Percentiles rank a stretch among this genome's conserved stretches.
Evolutionary conservation across 2,888 invertebrate species (phyloP).

Genomic region (Hirtodrosophila histrioides): DNA sequence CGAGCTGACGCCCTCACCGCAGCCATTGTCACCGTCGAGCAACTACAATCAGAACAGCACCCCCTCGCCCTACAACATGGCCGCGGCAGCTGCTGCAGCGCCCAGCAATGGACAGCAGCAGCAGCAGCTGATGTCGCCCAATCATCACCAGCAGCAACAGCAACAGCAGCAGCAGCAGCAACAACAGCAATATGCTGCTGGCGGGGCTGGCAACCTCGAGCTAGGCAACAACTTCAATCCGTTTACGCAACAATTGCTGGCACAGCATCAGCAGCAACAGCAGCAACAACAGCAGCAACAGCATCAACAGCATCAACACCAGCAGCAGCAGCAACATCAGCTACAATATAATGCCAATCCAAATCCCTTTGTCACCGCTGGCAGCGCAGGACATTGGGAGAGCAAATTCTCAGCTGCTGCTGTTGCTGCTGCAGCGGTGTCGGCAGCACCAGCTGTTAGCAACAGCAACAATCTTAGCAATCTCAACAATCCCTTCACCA

Average conservation of each 20-base stretch:
- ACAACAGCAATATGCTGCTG: conserved; percentile 57
- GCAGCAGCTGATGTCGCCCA: conserved; percentile 70
- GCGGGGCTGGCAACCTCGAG: conserved; percentile 45
- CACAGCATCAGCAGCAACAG: conserved; percentile 62
- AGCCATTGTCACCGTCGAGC: conserved; percentile 82
- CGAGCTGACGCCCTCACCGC: conserved; percentile 83
- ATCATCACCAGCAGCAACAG: conserved; percentile 67
- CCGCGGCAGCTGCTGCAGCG: conserved; percentile 44
- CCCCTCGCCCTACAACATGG: conserved; percentile 82
- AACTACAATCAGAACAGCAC: conserved; percentile 81
- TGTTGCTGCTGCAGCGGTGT: conserved; percentile 51
- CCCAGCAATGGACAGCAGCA: conserved; percentile 63
- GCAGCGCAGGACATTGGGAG: conserved; percentile 59
- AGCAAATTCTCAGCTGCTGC: conserved; percentile 66
- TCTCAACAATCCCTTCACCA: conserved; percentile 75
- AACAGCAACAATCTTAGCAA: conserved; percentile 73
- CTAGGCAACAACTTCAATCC: conserved; percentile 62
- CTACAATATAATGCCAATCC: conserved; percentile 67
- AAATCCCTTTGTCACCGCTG: conserved; percentile 67
- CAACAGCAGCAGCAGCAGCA: conserved; percentile 59
- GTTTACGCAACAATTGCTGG: conserved; percentile 64
- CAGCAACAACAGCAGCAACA: conserved; percentile 58
- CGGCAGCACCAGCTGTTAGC: conserved; percentile 30
- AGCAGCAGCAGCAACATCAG: conserved; percentile 58
- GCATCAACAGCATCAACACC: conserved; percentile 52